phyloP scores from a whole-genome alignment of 2,113 vertebrate genomes.

The Saguinus imperator region DNA sequence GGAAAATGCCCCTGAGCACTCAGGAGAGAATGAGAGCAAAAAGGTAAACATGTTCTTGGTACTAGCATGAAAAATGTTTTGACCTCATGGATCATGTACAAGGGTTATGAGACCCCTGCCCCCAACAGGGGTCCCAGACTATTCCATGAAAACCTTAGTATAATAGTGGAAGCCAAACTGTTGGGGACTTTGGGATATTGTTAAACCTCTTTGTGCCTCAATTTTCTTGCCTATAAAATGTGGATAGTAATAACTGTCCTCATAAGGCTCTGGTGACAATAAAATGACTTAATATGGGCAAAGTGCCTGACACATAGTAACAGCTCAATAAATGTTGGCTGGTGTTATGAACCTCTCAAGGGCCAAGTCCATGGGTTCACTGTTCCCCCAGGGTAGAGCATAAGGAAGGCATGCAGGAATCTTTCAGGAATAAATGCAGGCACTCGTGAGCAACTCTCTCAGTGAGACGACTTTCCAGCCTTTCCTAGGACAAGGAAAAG shows the following conservation, averaged over 20 bases:
- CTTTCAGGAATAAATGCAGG: background rate
- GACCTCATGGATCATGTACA: background rate
- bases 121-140: background rate
- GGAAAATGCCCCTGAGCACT: background rate
- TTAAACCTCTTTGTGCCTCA: background rate
- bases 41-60: background rate
- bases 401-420: too few species aligned
- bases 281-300: background rate
- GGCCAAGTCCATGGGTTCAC: background rate
- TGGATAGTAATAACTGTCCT: background rate
- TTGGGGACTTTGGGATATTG: background rate
- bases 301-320: background rate
- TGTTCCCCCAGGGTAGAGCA: background rate
- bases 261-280: background rate
- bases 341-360: background rate
- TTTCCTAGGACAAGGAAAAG: background rate
- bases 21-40: background rate
- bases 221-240: background rate
- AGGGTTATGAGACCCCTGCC: too few species aligned
- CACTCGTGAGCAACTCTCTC: fast-evolving
- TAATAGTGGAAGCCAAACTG: too few species aligned
- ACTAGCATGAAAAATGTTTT: background rate
- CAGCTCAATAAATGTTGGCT: background rate
- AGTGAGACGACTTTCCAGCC: background rate
- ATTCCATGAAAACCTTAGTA: background rate